Conservation (phyloP, 2,888 invertebrate genomes). For the Scaptomyza polygonia region DNA sequence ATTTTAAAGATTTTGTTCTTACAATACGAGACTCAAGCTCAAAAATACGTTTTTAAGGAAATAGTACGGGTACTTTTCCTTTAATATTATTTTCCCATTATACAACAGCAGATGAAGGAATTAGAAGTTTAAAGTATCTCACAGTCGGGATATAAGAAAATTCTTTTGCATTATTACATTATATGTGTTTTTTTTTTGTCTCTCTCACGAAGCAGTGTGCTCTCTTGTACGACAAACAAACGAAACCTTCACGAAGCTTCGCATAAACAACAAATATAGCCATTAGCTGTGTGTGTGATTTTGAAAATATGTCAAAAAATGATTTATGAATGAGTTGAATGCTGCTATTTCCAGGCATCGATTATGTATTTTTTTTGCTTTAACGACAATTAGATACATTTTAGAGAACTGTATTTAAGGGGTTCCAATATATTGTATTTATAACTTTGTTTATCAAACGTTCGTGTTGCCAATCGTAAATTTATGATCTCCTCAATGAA, state of each 20-base stretch:
- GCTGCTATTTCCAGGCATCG: conserved; percentile 45
- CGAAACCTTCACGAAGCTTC: background rate
- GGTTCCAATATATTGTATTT: conserved; percentile 15
- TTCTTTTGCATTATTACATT: background rate
- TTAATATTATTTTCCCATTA: too few relatives aligned
- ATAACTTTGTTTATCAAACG: background rate
- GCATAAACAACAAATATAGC: conserved; percentile 57
- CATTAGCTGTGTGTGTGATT: conserved; percentile 5
- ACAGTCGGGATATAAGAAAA: too few relatives aligned
- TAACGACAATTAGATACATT: conserved; percentile 47
- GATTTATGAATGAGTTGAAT: conserved; percentile 66
- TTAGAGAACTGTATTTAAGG: conserved; percentile 29
- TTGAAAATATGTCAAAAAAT: conserved; percentile 57
- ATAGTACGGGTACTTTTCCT: too few relatives aligned
- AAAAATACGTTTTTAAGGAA: too few relatives aligned
- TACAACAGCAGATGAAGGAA: too few relatives aligned
- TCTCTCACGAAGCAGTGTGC: conserved; percentile 6
- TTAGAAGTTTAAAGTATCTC: too few relatives aligned
- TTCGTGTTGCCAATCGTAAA: background rate
- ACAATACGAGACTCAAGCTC: too few relatives aligned
- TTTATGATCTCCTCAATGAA: conserved; percentile 9
- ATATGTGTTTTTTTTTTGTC: background rate
- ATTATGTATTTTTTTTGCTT: conserved; percentile 27
- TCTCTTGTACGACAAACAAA: conserved; percentile 50
- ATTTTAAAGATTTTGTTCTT: too few relatives aligned